Percentiles rank a stretch among this genome's conserved stretches.
Evolutionary conservation across 2,888 invertebrate genomes (phyloP).

Genomic region (Anoncus sp.): DNA sequence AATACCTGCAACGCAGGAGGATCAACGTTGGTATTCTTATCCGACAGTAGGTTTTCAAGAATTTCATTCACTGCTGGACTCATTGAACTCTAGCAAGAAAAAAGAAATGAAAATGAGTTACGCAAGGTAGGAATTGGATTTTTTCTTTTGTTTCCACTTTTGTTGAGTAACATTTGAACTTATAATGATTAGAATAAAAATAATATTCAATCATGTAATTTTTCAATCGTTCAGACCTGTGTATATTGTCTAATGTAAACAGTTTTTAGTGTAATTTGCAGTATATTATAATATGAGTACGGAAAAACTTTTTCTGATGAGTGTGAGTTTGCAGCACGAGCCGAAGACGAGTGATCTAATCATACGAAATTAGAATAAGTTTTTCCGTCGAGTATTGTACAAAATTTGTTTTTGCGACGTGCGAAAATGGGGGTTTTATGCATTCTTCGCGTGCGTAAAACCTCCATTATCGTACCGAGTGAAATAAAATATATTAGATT

Average conservation of each 20-base stretch:
- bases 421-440: neutral
- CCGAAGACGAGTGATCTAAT: conserved; percentile 15
- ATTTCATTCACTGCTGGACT: neutral
- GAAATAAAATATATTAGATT: conserved; percentile 3
- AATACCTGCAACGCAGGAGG: conserved; percentile 22
- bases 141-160: neutral
- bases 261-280: neutral
- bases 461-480: neutral
- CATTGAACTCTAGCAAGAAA: neutral
- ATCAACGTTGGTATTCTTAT: conserved; percentile 4
- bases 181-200: neutral
- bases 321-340: conserved; percentile 7
- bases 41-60: conserved; percentile 5
- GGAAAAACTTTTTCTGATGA: conserved; percentile 4
- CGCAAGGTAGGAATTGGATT: neutral
- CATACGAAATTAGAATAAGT: conserved; percentile 13
- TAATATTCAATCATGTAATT: neutral
- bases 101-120: neutral
- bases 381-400: conserved; percentile 5
- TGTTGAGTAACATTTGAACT: neutral
- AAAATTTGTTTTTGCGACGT: conserved; percentile 1
- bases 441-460: too few relatives aligned
- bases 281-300: conserved; percentile 19
- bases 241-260: neutral
- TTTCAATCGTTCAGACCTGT: neutral